Evolutionary conservation across 1,140 invertebrate species (phyloP), one percentile per base, ranked within the genome.

Genomic region (Pseudomyrmex pallidus): DNA sequence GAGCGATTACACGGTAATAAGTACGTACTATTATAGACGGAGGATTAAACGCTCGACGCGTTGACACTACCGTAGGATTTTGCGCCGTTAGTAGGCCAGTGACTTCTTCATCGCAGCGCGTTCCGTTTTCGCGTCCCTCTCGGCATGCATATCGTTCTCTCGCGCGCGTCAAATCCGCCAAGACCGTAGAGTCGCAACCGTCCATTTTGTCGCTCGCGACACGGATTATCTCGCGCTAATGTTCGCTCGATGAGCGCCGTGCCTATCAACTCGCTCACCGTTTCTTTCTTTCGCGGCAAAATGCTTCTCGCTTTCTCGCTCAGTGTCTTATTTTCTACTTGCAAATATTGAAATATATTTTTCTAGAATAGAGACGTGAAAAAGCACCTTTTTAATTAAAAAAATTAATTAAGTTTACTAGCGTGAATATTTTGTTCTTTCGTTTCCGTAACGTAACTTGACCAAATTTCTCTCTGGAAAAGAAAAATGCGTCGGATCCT

Each of bases 21-120:
- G 7, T 25, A 20, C 10, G 8, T 66, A 54, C 64, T 25, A 67
- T 20, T 48, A 46, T 54, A 66, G 46, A n/a, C 44, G 12, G 10
- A 44, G 62, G 63, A 85, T 56, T 72, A 82, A 84, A 80, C 50
- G 63, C 62, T 59, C 50, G 50, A 80, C 82, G 72, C 80, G 61
- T 88, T 82, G 85, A 86, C 85, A 88, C 74, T 63, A 67, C 35
- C 52, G 54, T 78, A 20, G 63, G 64, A 72, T 78, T 84, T 84
- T 87, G 76, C 74, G 68, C 83, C 85, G 85, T 87, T 87, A 87
- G 74, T 87, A 87, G 85, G 85, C 83, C 85, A 85, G 54, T 35
- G 74, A 77, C 85, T 67, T 76, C 68, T 35, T 70, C 80, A 52
- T 76, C 61, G 22, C 61, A 52, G 73, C n/a, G 73, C 22, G 59